These are phyloP conservation scores for Bubalus kerabau DNA, from an alignment of 2,113 vertebrate species.

Conservation along the genomic window DNA sequence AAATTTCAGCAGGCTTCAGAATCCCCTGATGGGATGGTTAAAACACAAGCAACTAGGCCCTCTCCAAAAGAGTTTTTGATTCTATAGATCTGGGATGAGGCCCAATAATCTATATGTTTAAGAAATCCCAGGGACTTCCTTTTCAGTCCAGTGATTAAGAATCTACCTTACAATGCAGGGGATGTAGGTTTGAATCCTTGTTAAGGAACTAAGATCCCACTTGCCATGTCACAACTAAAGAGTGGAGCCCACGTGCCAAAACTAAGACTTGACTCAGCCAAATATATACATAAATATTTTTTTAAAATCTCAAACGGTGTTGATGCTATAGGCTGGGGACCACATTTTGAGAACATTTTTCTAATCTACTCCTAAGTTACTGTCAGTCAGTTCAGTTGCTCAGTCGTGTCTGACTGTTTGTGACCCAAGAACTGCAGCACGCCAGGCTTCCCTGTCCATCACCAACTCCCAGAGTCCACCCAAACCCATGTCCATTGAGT, in stretches of 20 bases:
- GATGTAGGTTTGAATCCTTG: background rate
- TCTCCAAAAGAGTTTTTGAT: background rate
- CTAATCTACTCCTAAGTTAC: background rate
- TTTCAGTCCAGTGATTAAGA: background rate
- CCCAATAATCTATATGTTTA: background rate
- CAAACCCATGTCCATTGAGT: background rate
- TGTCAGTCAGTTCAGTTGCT: background rate
- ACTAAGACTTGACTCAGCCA: background rate
- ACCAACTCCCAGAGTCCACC: background rate
- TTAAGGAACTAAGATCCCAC: background rate
- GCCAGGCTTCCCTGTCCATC: background rate
- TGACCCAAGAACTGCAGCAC: fast-evolving
- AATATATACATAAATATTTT: background rate
- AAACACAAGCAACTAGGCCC: background rate
- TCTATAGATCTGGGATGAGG: background rate
- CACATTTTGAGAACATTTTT: background rate
- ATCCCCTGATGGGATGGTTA: background rate
- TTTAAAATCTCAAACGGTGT: background rate
- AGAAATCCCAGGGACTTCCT: background rate
- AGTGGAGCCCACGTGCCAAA: background rate
- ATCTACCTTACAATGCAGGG: background rate
- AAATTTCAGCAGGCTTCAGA: background rate
- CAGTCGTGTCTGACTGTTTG: background rate
- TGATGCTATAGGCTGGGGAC: background rate
- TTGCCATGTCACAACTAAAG: background rate